A percentile compares a stretch with the other conserved stretches of the same genome.
Conservation (phyloP, 2,888 invertebrate genomes). For the Noctua pronuba region DNA sequence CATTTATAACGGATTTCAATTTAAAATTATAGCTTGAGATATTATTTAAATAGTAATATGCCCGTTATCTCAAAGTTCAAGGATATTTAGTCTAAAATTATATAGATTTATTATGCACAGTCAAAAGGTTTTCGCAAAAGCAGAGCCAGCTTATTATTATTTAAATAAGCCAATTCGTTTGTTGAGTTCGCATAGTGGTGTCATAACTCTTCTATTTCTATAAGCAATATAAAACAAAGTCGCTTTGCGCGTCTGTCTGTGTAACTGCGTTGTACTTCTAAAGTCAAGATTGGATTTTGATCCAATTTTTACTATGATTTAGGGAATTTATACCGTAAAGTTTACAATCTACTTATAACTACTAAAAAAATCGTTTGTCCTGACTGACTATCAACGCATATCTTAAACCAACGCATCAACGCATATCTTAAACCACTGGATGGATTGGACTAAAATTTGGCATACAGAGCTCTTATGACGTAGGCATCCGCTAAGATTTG, state of each 20-base stretch:
- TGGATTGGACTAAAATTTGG: neutral
- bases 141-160: conserved; percentile 15
- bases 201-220: conserved; percentile 1
- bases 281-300: neutral
- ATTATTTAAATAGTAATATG: conserved; percentile 5
- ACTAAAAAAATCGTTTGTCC: neutral
- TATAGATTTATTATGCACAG: conserved; percentile 4
- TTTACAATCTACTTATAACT: neutral
- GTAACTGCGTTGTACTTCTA: neutral
- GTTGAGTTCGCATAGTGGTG: conserved; percentile 1
- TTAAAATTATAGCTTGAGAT: conserved; percentile 8
- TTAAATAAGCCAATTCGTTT: conserved; percentile 27
- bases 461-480: neutral
- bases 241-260: neutral
- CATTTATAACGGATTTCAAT: conserved; percentile 16
- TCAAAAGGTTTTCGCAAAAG: conserved; percentile 11
- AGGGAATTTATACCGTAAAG: neutral
- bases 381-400: neutral
- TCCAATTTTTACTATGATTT: neutral
- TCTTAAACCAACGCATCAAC: neutral
- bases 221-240: neutral
- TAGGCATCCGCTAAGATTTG: neutral
- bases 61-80: conserved; percentile 33
- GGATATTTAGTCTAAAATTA: conserved; percentile 7
- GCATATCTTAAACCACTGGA: neutral